Evolutionary conservation across 2,888 invertebrate genomes (phyloP).

Genomic region (Euzetes globulus): DNA sequence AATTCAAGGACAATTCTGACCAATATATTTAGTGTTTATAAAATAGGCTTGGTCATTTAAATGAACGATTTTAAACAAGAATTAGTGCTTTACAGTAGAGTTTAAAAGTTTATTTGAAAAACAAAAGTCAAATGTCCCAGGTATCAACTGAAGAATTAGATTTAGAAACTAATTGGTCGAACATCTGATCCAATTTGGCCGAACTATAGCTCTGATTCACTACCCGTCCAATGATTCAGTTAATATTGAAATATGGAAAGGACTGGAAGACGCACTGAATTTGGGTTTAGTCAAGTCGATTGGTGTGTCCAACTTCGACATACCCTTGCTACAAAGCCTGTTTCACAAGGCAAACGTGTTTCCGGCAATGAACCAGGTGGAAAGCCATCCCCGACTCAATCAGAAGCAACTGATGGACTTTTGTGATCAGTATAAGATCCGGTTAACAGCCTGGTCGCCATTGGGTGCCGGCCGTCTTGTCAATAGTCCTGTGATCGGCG

Average conservation of each 20-base stretch:
- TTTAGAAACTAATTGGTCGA: no score
- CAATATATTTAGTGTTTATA: no score
- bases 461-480: constrained; percentile 49
- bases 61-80: no score
- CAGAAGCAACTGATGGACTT: constrained; percentile 27
- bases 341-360: not conserved
- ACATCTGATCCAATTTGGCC: no score
- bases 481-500: constrained; percentile 59
- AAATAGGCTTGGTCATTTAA: no score
- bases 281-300: constrained; percentile 64
- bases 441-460: not conserved
- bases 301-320: constrained; percentile 76
- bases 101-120: no score
- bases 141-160: no score
- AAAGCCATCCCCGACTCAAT: constrained; percentile 19
- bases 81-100: no score
- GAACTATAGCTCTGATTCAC: constrained; percentile 44
- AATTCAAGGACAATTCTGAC: no score
- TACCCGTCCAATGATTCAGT: constrained; percentile 43
- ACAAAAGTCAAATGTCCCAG: no score
- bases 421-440: not conserved
- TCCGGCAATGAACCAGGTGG: constrained; percentile 34
- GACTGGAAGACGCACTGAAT: constrained; percentile 15
- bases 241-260: constrained; percentile 27
- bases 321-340: constrained; percentile 56